Evolutionary conservation across 2,888 invertebrate species (phyloP), one percentile per base, ranked within the genome.

Genomic region (Nymphalis urticae): DNA sequence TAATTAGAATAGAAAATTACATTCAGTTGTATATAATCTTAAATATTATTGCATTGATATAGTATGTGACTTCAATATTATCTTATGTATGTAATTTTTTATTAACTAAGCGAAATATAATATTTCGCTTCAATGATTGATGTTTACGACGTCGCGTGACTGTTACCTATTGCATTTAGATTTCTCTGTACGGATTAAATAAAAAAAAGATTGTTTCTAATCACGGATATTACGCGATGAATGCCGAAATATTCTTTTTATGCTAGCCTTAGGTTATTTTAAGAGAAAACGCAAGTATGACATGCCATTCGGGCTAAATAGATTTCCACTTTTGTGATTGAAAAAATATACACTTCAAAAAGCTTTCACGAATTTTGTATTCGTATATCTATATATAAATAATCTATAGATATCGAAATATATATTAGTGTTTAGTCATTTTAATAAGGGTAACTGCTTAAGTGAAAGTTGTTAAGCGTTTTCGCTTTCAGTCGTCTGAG

Each of bases 171-270:
- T 84, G 82, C 79, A 77, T 74, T 74, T 74, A 87, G 87, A 89
- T 88, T 88, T 90, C 85, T 85, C 85, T 75, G 74, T 72, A 72
- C 75, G 76, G 73, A 73, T 78, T 78, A 75, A 63, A 69, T 74
- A 80, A 86, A 86, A 85, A 88, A 81, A 79, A 85, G 83, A 87
- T 86, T 84, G 82, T 85, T 86, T 85, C 82, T 86, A 88, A 90
- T 88, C 80, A 85, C 84, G 77, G 82, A 81, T 79, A 83, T 86
- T 86, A 86, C 83, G 82, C 79, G 81, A 79, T 79, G 79, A 84
- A 81, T 79, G 81, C 76, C 80, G 78, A 85, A 85, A 85, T 80
- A 75, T 77, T 84, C 78, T 79, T 81, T 82, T 83, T 82, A 82
- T 81, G 79, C 82, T 79, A 79, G 77, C 80, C 82, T 75, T 81